Conservation (phyloP, 2,888 invertebrate genomes). For the Melanotus villosus region DNA sequence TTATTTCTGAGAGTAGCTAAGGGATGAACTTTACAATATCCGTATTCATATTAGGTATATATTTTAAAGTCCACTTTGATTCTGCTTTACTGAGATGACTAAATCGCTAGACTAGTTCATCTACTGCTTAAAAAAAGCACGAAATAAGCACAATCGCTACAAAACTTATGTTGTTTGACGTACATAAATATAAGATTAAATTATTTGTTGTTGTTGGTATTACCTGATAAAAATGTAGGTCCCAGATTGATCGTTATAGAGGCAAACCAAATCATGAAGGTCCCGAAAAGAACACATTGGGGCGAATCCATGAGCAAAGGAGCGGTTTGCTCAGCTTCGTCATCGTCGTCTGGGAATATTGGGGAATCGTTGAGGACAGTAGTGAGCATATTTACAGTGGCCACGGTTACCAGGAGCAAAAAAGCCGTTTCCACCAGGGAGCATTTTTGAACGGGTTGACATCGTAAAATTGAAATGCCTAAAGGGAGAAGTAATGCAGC, state of each 20-base stretch:
- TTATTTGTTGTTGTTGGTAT: too few species aligned
- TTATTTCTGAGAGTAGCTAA: too few species aligned
- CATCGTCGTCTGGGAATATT: slow-evolving; percentile 84
- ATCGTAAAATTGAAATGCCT: slow-evolving; percentile 84
- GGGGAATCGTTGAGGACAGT: slow-evolving; percentile 90
- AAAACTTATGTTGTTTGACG: too few species aligned
- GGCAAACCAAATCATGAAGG: slow-evolving; percentile 95
- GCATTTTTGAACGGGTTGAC: slow-evolving; percentile 89
- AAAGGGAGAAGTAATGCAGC: slow-evolving; percentile 86
- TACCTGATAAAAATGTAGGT: slow-evolving; percentile 86
- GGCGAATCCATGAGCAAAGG: slow-evolving; percentile 88
- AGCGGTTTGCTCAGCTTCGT: slow-evolving; percentile 68
- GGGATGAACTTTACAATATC: too few species aligned
- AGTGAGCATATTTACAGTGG: slow-evolving; percentile 92
- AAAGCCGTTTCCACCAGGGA: slow-evolving; percentile 91
- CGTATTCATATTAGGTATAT: too few species aligned
- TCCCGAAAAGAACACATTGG: slow-evolving; percentile 91
- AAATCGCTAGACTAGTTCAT: too few species aligned
- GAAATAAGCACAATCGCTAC: too few species aligned
- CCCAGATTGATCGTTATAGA: slow-evolving; percentile 92
- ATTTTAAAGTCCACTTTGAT: too few species aligned
- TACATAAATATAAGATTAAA: too few species aligned
- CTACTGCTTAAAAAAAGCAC: too few species aligned
- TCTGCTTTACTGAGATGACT: too few species aligned
- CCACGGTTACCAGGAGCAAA: slow-evolving; percentile 88